Evolutionary conservation across 1,140 invertebrate genomes (phyloP).

Genomic region (Epicauta chinensis): DNA sequence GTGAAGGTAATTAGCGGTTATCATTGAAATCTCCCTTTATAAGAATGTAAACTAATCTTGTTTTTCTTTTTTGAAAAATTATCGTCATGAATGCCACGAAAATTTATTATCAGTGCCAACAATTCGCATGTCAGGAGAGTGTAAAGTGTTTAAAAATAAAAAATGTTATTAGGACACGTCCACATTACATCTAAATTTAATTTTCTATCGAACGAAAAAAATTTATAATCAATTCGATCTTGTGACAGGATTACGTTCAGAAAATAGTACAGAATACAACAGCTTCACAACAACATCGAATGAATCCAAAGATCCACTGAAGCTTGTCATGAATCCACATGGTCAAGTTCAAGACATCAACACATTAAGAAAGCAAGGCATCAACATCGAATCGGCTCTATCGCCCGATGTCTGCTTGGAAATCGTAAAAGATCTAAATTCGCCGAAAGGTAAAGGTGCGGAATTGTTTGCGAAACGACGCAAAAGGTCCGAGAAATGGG

Average conservation of each 20-base stretch:
- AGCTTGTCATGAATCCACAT: constrained; percentile 72
- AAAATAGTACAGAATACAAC: constrained; percentile 17
- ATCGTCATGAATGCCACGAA: too few relatives aligned
- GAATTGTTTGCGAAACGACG: constrained; percentile 82
- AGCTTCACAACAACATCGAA: constrained; percentile 25
- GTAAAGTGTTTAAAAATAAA: background rate
- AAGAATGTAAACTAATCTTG: too few relatives aligned
- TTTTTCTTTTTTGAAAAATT: too few relatives aligned
- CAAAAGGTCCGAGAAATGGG: constrained; percentile 80
- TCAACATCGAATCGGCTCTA: constrained; percentile 55
- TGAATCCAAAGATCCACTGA: constrained; percentile 55
- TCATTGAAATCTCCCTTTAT: too few relatives aligned
- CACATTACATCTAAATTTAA: background rate
- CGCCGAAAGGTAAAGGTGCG: constrained; percentile 72
- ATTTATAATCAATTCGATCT: background rate
- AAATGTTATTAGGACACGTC: constrained; percentile 11
- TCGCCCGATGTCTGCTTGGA: constrained; percentile 66
- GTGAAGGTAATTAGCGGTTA: constrained; percentile 58
- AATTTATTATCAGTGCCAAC: too few relatives aligned
- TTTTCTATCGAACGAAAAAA: background rate
- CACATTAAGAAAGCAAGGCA: constrained; percentile 51
- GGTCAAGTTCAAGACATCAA: constrained; percentile 66
- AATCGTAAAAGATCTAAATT: constrained; percentile 70
- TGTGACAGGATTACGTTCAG: constrained; percentile 27
- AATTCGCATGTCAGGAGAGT: too few relatives aligned